Percentiles rank a stretch among this genome's conserved stretches.
Conservation (phyloP, 2,888 invertebrate species). For the Myopa tessellatipennis region DNA sequence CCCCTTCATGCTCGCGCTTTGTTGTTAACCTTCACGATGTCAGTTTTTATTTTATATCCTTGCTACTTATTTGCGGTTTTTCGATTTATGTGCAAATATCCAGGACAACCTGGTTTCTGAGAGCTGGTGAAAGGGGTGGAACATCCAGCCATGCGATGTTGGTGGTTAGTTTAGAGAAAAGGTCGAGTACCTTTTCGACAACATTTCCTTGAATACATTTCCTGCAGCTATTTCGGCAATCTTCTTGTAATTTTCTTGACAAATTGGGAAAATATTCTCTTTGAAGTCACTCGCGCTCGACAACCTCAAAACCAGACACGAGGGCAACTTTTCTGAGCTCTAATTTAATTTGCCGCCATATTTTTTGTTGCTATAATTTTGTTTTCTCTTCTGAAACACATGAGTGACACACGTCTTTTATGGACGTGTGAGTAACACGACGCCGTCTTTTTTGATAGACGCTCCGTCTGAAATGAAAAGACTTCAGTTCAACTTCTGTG, state of each 20-base stretch:
- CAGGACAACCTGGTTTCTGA: neutral
- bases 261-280: constrained; percentile 26
- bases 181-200: no score
- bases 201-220: neutral
- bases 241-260: constrained; percentile 23
- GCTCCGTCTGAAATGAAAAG: no score
- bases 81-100: constrained; percentile 36
- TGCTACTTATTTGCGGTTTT: constrained; percentile 28
- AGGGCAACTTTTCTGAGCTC: neutral
- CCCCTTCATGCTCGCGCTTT: neutral
- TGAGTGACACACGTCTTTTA: neutral
- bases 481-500: neutral
- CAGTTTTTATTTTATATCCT: neutral
- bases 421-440: no score
- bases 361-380: neutral
- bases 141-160: neutral
- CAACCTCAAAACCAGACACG: constrained; percentile 6
- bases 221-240: constrained; percentile 12
- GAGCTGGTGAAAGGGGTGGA: neutral
- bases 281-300: constrained; percentile 16
- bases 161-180: neutral
- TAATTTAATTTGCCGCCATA: constrained; percentile 32
- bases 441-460: no score
- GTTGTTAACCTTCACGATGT: neutral
- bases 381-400: neutral